Evolutionary conservation across 2,888 invertebrate species (phyloP).

Genomic region (Rhingia campestris): DNA sequence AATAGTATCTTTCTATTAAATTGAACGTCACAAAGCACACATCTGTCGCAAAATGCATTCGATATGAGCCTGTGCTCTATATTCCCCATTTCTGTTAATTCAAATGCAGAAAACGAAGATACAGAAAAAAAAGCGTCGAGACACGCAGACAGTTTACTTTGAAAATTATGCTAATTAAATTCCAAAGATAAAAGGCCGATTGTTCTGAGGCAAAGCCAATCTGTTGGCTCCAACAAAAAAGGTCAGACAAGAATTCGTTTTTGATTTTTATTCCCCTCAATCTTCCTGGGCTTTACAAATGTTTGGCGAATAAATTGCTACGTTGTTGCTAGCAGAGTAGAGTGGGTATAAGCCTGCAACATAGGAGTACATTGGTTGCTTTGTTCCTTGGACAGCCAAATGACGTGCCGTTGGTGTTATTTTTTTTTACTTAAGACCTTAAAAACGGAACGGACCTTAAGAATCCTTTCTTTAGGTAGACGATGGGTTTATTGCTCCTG

Average conservation of each 20-base stretch:
- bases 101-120: too few relatives aligned
- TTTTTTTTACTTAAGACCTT: conserved; percentile 4
- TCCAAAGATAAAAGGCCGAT: conserved; percentile 49
- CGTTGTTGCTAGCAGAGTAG: not conserved
- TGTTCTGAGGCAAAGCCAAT: conserved; percentile 45
- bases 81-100: too few relatives aligned
- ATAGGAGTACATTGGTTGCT: conserved; percentile 12
- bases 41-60: too few relatives aligned
- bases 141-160: conserved; percentile 26
- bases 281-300: conserved; percentile 20
- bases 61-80: too few relatives aligned
- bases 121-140: not conserved
- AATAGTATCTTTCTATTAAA: too few relatives aligned
- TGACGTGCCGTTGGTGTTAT: conserved; percentile 7
- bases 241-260: conserved; percentile 44
- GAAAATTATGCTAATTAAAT: conserved; percentile 59
- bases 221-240: conserved; percentile 9
- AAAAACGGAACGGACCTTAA: conserved; percentile 11
- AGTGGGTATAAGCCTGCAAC: conserved; percentile 8
- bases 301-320: conserved; percentile 51
- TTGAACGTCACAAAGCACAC: too few relatives aligned
- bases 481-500: conserved; percentile 53
- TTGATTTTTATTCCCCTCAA: conserved; percentile 27
- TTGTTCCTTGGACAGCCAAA: conserved; percentile 40
- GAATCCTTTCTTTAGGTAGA: conserved; percentile 50